phyloP scores from a whole-genome alignment of 2,888 invertebrate genomes.

The Suillia variegata region DNA sequence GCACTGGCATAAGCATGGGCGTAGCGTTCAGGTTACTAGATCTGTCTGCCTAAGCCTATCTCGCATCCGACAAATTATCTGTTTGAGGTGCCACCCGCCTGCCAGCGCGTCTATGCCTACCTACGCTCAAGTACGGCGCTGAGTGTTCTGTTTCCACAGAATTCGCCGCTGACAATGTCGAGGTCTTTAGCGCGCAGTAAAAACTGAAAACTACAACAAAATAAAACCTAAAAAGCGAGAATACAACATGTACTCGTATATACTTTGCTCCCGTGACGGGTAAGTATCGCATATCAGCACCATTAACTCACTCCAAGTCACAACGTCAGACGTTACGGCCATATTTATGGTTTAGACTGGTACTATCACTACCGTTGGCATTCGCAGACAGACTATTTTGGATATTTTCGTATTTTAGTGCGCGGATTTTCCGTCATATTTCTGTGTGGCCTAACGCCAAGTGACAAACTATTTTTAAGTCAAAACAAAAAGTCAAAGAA shows the following conservation, averaged over 20 bases:
- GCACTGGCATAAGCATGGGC: too few species aligned
- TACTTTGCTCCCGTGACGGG: neutral
- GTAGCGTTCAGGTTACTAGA: too few species aligned
- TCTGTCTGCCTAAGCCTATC: neutral
- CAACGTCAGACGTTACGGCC: neutral
- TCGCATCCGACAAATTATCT: too few species aligned
- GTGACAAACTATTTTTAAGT: too few species aligned
- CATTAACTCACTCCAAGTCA: neutral
- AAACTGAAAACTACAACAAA: too few species aligned
- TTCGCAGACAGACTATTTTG: neutral
- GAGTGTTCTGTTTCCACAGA: neutral
- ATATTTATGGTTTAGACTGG: neutral
- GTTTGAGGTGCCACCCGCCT: too few species aligned
- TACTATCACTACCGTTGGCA: constrained; percentile 1
- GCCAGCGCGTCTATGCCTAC: too few species aligned
- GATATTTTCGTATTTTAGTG: neutral
- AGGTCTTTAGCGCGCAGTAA: neutral
- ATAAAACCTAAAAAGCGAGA: too few species aligned
- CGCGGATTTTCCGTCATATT: neutral
- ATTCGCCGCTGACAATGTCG: neutral
- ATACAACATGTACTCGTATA: too few species aligned
- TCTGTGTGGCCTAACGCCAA: neutral
- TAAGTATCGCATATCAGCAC: neutral
- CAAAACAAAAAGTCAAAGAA: too few species aligned
- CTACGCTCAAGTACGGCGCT: too few species aligned